Conservation (phyloP, 2,888 invertebrate species). For the Callinectes sapidus region DNA sequence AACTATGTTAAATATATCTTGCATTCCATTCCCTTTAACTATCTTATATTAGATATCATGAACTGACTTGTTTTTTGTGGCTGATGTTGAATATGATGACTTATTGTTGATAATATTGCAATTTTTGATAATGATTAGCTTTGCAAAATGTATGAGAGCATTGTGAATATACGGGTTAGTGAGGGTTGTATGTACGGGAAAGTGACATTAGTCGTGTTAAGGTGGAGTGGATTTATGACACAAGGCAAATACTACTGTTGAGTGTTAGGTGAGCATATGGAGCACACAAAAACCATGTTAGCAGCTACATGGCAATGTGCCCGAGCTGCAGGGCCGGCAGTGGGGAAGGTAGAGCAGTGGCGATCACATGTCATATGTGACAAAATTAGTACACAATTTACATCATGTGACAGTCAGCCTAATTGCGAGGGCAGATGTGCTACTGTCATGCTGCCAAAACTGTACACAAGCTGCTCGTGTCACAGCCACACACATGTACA, state of each 20-base stretch:
- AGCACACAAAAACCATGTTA: not conserved
- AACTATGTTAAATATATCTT: slow-evolving; percentile 1
- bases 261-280: slow-evolving; percentile 27
- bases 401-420: not conserved
- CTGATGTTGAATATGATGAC: not conserved
- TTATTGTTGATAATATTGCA: not conserved
- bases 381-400: not conserved
- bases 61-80: not conserved
- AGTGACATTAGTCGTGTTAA: not conserved
- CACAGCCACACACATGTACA: slow-evolving; percentile 34
- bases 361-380: not conserved
- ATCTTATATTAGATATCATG: not conserved
- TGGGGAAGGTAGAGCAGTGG: not conserved
- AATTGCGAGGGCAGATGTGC: not conserved
- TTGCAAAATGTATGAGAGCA: not conserved
- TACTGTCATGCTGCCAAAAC: slow-evolving; percentile 38
- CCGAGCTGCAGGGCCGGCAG: not conserved
- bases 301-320: not conserved
- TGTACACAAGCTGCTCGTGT: slow-evolving; percentile 14
- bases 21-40: not conserved
- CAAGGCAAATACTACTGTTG: slow-evolving; percentile 19
- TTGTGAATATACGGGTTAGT: not conserved
- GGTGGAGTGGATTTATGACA: slow-evolving; percentile 2
- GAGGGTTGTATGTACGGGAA: not conserved
- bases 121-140: not conserved